Base-by-base conservation (phyloP, 2,797 vertebrate genomes). In the Argentina silus region DNA sequence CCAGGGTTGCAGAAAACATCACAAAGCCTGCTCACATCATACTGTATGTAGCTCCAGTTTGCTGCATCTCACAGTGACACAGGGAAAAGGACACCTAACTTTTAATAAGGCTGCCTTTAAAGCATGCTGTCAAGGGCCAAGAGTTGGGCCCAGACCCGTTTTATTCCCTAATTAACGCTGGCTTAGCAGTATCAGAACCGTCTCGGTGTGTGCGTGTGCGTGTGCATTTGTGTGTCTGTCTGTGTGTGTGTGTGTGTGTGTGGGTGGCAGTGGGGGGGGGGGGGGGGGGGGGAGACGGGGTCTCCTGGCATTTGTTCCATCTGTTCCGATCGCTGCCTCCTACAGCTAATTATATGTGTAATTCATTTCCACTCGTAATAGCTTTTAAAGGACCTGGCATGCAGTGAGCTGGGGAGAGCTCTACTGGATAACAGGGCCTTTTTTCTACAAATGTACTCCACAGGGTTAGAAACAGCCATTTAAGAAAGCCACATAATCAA, bases 331-430 rank as follows among this genome's bases (percentile, higher is more conserved):
- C 63, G 78, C 80, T 82, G 45, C 74, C 78, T 86, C 78, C 79
- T 86, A 81, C 78, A 78, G 75, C 78, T 91, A 84, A 92, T 91
- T 88, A 89, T 69, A 72, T 79, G 79, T 78, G 80, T 86, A 88
- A 88, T 89, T 86, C 86, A 87, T 87, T 85, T 85, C 72, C 67
- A 27, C 80, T 82, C 78, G 67, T 83, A 80, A 75, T 73, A 69
- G 53, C 73, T 71, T 71, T 62, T 50, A 67, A 78, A 74, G 74
- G 21, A 86, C 76, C n/a, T 12, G 36, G n/a, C 57, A 64, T 15
- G 51, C 23, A 44, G 47, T 68, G 66, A 21, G 55, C 27, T 51
- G 27, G 15, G n/a, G 63, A 6, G 50, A n/a, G 61, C 3, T 15
- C 51, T 19, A n/a, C 57, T 50, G 5, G 21, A 76, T 70, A 66